Conservation (phyloP, 2,113 vertebrate genomes). For the Peromyscus californicus region DNA sequence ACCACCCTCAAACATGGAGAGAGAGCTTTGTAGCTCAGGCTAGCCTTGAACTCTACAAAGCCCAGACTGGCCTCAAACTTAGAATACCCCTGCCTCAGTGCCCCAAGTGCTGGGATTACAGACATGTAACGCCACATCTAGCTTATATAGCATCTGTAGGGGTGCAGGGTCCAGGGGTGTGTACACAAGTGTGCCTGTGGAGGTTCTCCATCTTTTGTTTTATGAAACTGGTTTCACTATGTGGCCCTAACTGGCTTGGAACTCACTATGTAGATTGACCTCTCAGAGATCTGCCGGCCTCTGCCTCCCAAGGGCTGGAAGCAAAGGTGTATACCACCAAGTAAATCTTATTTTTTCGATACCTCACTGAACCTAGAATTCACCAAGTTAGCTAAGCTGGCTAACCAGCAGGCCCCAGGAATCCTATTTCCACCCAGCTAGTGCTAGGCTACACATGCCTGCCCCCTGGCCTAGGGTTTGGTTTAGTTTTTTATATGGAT, state of each 20-base stretch:
- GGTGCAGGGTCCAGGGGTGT: background rate
- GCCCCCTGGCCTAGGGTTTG: background rate
- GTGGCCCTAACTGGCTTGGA: background rate
- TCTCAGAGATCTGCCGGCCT: background rate
- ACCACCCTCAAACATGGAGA: background rate
- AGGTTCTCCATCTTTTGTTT: background rate
- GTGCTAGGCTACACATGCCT: background rate
- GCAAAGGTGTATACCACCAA: background rate
- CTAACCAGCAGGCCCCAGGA: background rate
- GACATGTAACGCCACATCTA: too few relatives aligned
- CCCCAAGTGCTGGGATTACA: background rate
- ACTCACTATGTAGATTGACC: background rate
- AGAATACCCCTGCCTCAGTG: background rate
- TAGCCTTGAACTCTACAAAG: background rate
- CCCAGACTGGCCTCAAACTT: background rate
- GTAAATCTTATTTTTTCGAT: background rate
- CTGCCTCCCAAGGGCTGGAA: background rate
- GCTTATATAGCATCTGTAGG: background rate
- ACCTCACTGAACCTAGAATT: background rate
- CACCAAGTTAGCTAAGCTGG: background rate
- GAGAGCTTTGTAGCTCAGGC: background rate
- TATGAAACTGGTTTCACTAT: background rate
- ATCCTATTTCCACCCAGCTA: rapidly evolving
- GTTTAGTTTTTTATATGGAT: background rate
- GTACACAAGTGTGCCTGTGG: background rate